Evolutionary conservation across 2,797 vertebrate species (phyloP), one percentile per base, ranked within the genome.

Genomic region (Calcarius lapponicus): DNA sequence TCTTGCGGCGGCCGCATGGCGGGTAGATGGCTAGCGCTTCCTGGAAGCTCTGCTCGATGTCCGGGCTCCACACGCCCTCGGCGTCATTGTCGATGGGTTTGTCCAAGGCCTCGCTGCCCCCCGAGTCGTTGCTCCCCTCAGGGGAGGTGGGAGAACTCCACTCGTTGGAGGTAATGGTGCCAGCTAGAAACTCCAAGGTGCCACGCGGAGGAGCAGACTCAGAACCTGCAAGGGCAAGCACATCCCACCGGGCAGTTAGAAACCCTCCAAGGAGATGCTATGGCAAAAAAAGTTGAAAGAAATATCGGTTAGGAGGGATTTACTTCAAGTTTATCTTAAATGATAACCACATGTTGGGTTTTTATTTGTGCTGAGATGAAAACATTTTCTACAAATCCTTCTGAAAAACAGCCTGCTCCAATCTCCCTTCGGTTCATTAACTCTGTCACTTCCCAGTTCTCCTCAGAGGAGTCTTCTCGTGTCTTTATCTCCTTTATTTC

Each of bases 21-120:
- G 99, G 99, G 97, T 99, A 99, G 97, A 99, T 99, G 95, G 99
- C 98, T 98, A 99, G 96, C 40, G 99, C 99, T 97, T 99, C 99
- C 94, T 99, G 99, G 98, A 99, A 99, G 98, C 99, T 99, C 98
- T 99, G 99, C 94, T 99, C 99, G 3, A 99, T 99, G 97, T 99
- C 99, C 0, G 99, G 98, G 92, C 99, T 99, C 99, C 99, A 99
- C 91, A 99, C 99, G 0, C 99, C 99, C 97, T 99, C 99, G 0
- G 99, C 99, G 38, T 99, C 99, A 51, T 99, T 99, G 97, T 99
- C 99, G 79, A 99, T 98, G 95, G 98, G 98, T 97, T 99, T 99
- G 97, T 99, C 99, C 97, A 98, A 97, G 48, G 98, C 98, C 64
- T 98, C 98, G 9, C 99, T 99, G 88, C 98, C 98, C 97, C 99